Evolutionary conservation across 2,113 vertebrate genomes (phyloP).

Genomic region (Corythoichthys haematopterus): DNA sequence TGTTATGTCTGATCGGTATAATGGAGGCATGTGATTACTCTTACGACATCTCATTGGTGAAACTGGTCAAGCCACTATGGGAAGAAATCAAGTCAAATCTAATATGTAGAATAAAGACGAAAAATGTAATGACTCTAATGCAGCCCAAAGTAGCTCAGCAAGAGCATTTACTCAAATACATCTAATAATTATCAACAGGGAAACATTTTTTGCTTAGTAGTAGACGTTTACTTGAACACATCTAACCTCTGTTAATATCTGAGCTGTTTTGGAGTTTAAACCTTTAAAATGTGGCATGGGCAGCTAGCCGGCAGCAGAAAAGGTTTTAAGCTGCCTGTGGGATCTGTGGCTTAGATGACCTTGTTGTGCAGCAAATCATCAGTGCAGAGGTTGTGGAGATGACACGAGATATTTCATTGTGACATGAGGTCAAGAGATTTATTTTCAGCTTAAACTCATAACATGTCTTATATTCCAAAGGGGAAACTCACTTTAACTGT

Average conservation of each 20-base stretch:
- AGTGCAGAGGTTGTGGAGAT: slow-evolving; percentile 24
- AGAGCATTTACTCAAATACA: too few relatives aligned
- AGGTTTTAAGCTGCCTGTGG: slow-evolving; percentile 15
- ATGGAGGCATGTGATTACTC: too few relatives aligned
- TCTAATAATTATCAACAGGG: too few relatives aligned
- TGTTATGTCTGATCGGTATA: too few relatives aligned
- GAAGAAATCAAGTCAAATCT: too few relatives aligned
- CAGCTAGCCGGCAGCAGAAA: slow-evolving; percentile 24
- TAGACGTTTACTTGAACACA: too few relatives aligned
- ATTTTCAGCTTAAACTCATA: slow-evolving; percentile 19
- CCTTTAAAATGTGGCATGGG: slow-evolving; percentile 10
- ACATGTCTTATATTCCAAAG: not conserved
- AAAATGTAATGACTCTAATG: too few relatives aligned
- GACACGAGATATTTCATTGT: slow-evolving; percentile 42
- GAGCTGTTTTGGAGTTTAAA: slow-evolving; percentile 1
- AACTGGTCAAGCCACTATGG: too few relatives aligned
- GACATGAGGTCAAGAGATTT: slow-evolving; percentile 39
- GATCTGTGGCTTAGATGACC: slow-evolving; percentile 42
- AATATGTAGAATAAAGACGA: too few relatives aligned
- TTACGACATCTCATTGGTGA: too few relatives aligned
- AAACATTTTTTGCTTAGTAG: too few relatives aligned
- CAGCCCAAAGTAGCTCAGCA: too few relatives aligned
- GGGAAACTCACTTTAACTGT: slow-evolving; percentile 21
- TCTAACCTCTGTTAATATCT: not conserved
- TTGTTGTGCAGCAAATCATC: slow-evolving; percentile 45